These are phyloP conservation scores for Megastigmus dorsalis DNA, from an alignment of 2,888 invertebrate genomes.

Conservation along the genomic window DNA sequence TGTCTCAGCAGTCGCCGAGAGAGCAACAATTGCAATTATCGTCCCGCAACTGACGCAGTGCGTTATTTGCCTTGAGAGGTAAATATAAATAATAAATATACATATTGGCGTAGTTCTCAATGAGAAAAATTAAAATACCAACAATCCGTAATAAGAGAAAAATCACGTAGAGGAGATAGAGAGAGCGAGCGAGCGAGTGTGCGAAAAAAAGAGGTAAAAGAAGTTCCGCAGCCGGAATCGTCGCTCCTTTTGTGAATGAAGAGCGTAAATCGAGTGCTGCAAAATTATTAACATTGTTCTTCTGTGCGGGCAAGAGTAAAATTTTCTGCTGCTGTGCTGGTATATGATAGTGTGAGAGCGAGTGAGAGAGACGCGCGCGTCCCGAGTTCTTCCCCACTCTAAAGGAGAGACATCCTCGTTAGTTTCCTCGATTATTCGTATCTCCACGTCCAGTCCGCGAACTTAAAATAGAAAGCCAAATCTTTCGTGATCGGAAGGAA, in stretches of 20 bases:
- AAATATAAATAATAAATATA: constrained; percentile 2
- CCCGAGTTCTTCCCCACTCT: not conserved
- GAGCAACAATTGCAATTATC: constrained; percentile 40
- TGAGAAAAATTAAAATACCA: too few species aligned
- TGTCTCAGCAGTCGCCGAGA: constrained; percentile 19
- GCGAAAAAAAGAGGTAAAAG: not conserved
- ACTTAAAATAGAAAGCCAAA: too few species aligned
- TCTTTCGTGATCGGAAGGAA: too few species aligned
- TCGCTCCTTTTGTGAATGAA: not conserved
- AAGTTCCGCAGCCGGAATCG: not conserved
- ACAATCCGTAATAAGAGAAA: not conserved
- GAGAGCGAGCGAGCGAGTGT: not conserved
- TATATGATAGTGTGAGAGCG: constrained; percentile 9
- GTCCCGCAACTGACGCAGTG: constrained; percentile 69
- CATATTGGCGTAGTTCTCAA: too few species aligned
- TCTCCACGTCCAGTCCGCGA: too few species aligned
- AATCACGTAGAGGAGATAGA: not conserved
- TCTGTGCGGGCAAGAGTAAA: not conserved
- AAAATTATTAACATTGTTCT: constrained; percentile 5
- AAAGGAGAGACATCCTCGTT: not conserved
- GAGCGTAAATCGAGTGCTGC: not conserved
- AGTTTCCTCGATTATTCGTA: not conserved
- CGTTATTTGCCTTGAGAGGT: constrained; percentile 62
- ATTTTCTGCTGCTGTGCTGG: not conserved
- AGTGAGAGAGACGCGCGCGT: not conserved